Evolutionary conservation across 2,113 vertebrate genomes (phyloP).

Genomic region (Macquaria ambigua): DNA sequence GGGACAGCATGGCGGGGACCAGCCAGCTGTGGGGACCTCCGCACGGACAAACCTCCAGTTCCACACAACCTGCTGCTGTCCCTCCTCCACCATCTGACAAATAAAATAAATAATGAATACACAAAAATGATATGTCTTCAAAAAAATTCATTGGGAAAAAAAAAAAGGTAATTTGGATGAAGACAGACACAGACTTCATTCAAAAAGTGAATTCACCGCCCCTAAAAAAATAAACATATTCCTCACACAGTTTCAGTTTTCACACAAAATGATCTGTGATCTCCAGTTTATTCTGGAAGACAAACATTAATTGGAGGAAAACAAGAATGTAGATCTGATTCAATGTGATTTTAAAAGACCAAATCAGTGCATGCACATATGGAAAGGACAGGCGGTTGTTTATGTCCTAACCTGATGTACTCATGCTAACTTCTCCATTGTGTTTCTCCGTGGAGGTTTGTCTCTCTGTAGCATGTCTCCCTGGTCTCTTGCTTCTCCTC

Average conservation of each 20-base stretch:
- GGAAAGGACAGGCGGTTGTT: not conserved
- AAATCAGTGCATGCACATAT: not conserved
- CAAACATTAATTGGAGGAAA: no score
- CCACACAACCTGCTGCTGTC: conserved; percentile 53
- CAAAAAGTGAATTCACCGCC: not conserved
- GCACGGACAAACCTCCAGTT: conserved; percentile 78
- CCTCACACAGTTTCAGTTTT: not conserved
- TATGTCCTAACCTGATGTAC: conserved; percentile 88
- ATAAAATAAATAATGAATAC: not conserved
- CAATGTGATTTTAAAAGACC: not conserved
- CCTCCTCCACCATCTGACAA: conserved; percentile 86
- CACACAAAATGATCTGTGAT: not conserved
- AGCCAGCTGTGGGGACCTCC: conserved; percentile 85
- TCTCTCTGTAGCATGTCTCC: conserved; percentile 79
- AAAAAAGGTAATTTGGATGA: no score
- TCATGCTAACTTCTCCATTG: conserved; percentile 90
- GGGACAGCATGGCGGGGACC: conserved; percentile 94
- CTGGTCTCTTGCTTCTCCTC: conserved; percentile 83
- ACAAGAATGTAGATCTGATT: not conserved
- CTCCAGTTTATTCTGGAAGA: not conserved
- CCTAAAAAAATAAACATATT: not conserved
- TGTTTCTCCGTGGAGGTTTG: conserved; percentile 84
- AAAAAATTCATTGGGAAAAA: not conserved
- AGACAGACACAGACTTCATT: not conserved
- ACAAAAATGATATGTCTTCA: not conserved